phyloP scores from a whole-genome alignment of 1,140 invertebrate species.

The Dreissena polymorpha region DNA sequence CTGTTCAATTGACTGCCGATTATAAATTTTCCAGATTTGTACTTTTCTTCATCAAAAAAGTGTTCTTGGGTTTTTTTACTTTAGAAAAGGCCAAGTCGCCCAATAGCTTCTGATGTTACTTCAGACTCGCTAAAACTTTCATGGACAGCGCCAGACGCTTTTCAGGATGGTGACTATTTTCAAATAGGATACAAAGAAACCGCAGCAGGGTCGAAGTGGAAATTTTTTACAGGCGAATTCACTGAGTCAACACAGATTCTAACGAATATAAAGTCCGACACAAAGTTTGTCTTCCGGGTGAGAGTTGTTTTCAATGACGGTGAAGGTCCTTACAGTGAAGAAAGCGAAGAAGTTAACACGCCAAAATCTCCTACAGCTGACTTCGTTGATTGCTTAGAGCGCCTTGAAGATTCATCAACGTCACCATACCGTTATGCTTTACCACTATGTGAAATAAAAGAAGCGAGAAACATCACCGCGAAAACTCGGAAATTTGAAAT shows the following conservation, averaged over 20 bases:
- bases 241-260: background rate
- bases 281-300: background rate
- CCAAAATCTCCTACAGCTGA: background rate
- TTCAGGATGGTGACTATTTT: background rate
- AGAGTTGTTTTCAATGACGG: background rate
- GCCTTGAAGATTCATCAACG: no score
- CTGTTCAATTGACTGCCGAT: no score
- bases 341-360: background rate
- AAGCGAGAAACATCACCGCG: no score
- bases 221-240: background rate
- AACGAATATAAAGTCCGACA: background rate
- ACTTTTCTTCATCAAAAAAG: no score
- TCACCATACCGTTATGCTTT: no score
- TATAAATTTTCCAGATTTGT: no score
- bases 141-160: background rate
- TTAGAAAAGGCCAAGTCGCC: background rate
- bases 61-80: background rate
- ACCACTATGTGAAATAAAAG: no score
- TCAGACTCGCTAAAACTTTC: background rate
- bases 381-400: no score
- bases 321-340: conserved; percentile 8
- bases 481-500: no score
- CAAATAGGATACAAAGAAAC: background rate
- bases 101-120: background rate
- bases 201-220: background rate